phyloP scores from a whole-genome alignment of 92 coral and sea anemone species.

The Epizoanthus rinbou region DNA sequence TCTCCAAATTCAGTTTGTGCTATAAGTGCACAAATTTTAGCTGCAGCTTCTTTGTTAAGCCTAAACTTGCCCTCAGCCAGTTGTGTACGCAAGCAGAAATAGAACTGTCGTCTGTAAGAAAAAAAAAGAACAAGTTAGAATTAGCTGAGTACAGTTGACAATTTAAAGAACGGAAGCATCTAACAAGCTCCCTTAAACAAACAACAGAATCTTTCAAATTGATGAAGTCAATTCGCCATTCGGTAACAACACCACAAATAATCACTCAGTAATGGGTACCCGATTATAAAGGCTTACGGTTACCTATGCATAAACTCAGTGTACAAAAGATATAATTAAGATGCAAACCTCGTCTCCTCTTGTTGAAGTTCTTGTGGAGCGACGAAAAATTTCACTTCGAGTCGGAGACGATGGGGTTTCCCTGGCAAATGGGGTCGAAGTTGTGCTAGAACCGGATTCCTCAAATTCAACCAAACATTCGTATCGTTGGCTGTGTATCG shows the following conservation, averaged over 20 bases:
- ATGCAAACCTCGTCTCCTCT: constrained; percentile 89
- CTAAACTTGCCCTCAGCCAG: constrained; percentile 87
- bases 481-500: constrained; percentile 82
- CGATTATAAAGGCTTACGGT: not conserved
- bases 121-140: constrained; percentile 17
- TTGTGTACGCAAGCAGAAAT: constrained; percentile 78
- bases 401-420: constrained; percentile 97
- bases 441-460: constrained; percentile 96
- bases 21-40: constrained; percentile 81
- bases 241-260: not conserved
- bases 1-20: constrained; percentile 93
- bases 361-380: constrained; percentile 99
- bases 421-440: constrained; percentile 97
- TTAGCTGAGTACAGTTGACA: not conserved
- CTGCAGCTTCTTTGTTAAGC: constrained; percentile 72
- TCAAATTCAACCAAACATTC: constrained; percentile 89
- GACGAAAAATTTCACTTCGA: constrained; percentile 96
- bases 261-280: not conserved
- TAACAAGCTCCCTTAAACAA: not conserved
- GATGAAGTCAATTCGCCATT: constrained; percentile 6
- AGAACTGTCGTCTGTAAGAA: constrained; percentile 86
- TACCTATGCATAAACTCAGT: constrained; percentile 5
- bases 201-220: constrained; percentile 27
- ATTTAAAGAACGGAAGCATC: constrained; percentile 9
- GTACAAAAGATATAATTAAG: not conserved